Evolutionary conservation across 2,888 invertebrate genomes (phyloP), one percentile per base, ranked within the genome.

Genomic region (Oligia strigilis): DNA sequence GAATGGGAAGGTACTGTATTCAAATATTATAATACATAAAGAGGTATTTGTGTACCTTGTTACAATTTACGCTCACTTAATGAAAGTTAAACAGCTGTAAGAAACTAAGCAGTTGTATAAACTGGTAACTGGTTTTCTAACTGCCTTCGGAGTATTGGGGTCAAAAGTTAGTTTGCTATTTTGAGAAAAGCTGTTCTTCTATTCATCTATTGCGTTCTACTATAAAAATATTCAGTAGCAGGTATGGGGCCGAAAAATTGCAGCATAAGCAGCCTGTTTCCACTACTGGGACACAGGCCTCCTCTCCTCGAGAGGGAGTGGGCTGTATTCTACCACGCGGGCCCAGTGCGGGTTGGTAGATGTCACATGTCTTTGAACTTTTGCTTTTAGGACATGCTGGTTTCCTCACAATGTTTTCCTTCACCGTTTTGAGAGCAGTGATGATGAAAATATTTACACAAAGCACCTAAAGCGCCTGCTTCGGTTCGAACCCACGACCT

Each of bases 11-110:
- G n/a, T 55, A 60, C 2, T 2, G 14, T 69, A 64, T 67, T 82
- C 46, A 64, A 81, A 81, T 55, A 78, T 40, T 67, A 14, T 9
- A 58, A 46, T 77, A 72, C 14, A 13, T 13, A n/a, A 58, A 29
- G 36, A 64, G 29, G 40, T 52, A 52, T 76, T 40, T 64, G 14
- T 43, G 1, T 43, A n/a, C 29, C n/a, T 43, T 43, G 43, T 29
- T 58, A 74, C 66, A 36, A 52, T 80, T 82, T 67, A 66, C 55
- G 58, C 0, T 13, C 17, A 49, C 6, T 46, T 77, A 67, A 43
- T 70, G n/a, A 43, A 82, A 64, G 11, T 67, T 52, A 72, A 82
- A 82, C 72, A 82, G 40, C 17, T 19, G 29, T 49, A 14, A 40
- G 46, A 9, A 72, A 70, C 17, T 81, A 67, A 62, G 55, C 52